Conservation (phyloP, 1,140 invertebrate genomes). For the Tetraneura akinire region DNA sequence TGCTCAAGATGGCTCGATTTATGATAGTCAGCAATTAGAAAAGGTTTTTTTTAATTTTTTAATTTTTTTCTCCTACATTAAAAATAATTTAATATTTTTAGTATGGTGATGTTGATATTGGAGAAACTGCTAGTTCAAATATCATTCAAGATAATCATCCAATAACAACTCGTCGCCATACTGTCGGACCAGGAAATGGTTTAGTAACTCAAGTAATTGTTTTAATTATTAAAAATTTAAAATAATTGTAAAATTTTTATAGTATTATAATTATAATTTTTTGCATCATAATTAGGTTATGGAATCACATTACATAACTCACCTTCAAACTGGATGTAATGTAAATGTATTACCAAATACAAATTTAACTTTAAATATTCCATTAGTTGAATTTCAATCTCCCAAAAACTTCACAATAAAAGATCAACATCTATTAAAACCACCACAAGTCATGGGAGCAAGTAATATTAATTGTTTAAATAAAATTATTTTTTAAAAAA, state of each 20-base stretch:
- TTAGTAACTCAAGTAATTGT: conserved; percentile 51
- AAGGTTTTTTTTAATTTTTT: conserved; percentile 8
- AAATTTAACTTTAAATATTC: conserved; percentile 74
- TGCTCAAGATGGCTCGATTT: conserved; percentile 39
- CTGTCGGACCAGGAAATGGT: conserved; percentile 84
- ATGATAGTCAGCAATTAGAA: conserved; percentile 48
- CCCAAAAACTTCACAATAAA: conserved; percentile 86
- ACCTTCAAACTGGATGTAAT: conserved; percentile 59
- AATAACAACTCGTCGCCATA: conserved; percentile 76
- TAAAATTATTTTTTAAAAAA: too few relatives aligned
- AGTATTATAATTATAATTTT: neutral
- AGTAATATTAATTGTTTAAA: conserved; percentile 63
- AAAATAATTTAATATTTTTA: conserved; percentile 7
- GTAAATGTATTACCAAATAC: conserved; percentile 64
- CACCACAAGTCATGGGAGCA: conserved; percentile 83
- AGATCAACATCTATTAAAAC: conserved; percentile 90
- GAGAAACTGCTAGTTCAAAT: conserved; percentile 42
- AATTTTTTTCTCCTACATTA: neutral
- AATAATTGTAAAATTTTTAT: too few relatives aligned
- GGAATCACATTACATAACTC: conserved; percentile 61
- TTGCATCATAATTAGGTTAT: conserved; percentile 57
- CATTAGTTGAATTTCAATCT: conserved; percentile 73
- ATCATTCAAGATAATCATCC: conserved; percentile 58
- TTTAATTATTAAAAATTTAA: too few relatives aligned
- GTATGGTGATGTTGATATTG: conserved; percentile 52